Evolutionary conservation across 1,140 invertebrate species (phyloP).

Genomic region (Xylocopa sonorina): DNA sequence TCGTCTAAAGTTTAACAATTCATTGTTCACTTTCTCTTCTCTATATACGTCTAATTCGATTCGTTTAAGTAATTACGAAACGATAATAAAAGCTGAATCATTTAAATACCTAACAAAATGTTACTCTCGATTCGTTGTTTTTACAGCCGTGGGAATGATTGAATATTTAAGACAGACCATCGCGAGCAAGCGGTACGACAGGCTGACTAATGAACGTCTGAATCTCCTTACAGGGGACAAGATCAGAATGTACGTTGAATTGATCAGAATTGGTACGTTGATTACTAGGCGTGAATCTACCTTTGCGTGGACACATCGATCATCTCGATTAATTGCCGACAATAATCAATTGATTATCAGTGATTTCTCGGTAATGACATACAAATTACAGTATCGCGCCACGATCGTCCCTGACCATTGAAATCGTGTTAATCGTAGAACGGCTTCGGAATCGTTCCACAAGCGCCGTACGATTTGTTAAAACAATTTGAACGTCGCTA

Average conservation of each 20-base stretch:
- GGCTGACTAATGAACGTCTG: background rate
- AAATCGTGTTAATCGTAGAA: slow-evolving; percentile 23
- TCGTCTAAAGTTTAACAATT: too few species aligned
- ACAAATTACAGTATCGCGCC: background rate
- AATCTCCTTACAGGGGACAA: too few species aligned
- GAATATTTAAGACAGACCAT: background rate
- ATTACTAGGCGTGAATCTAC: background rate
- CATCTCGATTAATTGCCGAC: background rate
- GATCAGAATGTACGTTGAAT: too few species aligned
- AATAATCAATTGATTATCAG: slow-evolving; percentile 11
- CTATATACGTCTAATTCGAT: too few species aligned
- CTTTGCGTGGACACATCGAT: background rate
- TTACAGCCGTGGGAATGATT: too few species aligned
- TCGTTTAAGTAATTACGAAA: too few species aligned
- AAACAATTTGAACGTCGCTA: slow-evolving; percentile 47
- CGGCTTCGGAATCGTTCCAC: background rate
- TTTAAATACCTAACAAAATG: too few species aligned
- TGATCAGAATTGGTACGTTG: background rate
- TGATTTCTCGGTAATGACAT: background rate
- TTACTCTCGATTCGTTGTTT: too few species aligned
- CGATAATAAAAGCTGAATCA: too few species aligned
- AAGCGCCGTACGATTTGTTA: slow-evolving; percentile 43
- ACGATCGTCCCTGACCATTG: slow-evolving; percentile 28
- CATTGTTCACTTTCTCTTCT: too few species aligned
- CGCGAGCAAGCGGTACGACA: background rate